Base-by-base conservation (phyloP, 2,888 invertebrate genomes). In the Sympetrum striolatum region DNA sequence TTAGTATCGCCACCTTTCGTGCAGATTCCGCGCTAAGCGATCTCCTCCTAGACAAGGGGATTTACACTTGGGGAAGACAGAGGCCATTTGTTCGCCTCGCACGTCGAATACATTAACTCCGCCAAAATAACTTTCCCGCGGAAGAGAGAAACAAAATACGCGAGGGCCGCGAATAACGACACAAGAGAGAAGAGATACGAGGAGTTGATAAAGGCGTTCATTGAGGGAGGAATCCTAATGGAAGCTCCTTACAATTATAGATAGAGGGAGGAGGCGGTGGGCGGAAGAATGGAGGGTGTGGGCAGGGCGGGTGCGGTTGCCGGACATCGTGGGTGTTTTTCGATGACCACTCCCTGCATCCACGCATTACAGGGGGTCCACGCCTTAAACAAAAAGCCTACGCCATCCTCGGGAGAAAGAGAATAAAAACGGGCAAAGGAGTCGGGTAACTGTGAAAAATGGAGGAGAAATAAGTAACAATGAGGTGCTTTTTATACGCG, bases 201-300 rank as follows among this genome's bases (percentile, higher is more conserved):
- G 35, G 14, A 10, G 8, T 22, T 22, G 86, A 86, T 86, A 86
- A 60, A 58, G 35, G 58, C 31, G 18, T 64, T 58, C 86, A 64
- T 86, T 60, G 58, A 60, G 53, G 60, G 37, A 60, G 37, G 53
- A 60, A 64, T 58, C 86, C 86, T 86, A 86, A 86, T 86, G 86
- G 86, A 86, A n/a, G 64, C 86, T 60, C 86, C 86, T 86, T 86
- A 86, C 86, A 58, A 86, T 86, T 86, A 86, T 86, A 60, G 86
- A 60, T 86, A 86, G 37, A 37, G 44, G 58, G 82, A 35, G 82
- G 58, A 44, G 82, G 22, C 31, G 3, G 86, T 86, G 86, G 86
- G 86, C 60, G 86, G 8, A 35, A 86, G 86, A 86, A 86, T 64
- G 64, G 37, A 86, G 60, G 86, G 86, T 37, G 86, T 58, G 18